Percentiles rank a stretch among this genome's conserved stretches.
Evolutionary conservation across 2,113 vertebrate genomes (phyloP).

Genomic region (Thunnus thynnus): DNA sequence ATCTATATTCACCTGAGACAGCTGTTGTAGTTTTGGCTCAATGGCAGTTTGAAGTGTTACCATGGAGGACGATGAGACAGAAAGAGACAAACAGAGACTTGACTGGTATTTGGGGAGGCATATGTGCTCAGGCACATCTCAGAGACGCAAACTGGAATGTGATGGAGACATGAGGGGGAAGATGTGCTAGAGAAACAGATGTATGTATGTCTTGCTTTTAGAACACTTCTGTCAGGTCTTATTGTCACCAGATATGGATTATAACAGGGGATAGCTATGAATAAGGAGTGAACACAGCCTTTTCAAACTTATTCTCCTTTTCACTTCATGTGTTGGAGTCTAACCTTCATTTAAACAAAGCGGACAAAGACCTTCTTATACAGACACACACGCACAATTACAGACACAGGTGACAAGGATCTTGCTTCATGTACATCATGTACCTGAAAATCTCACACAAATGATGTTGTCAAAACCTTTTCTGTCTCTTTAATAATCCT

Average conservation of each 20-base stretch:
- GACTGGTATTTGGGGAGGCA: constrained; percentile 4
- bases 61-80: not conserved
- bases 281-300: constrained; percentile 13
- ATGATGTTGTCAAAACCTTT: not conserved
- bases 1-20: constrained; percentile 32
- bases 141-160: not conserved
- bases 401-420: not conserved
- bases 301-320: constrained; percentile 7
- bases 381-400: constrained; percentile 3
- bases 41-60: not conserved
- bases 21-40: not conserved
- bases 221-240: not conserved
- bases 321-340: not conserved
- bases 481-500: not conserved
- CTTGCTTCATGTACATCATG: not conserved
- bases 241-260: not conserved
- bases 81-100: not conserved
- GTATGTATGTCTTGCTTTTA: not conserved
- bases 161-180: constrained; percentile 3
- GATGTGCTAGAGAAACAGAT: constrained; percentile 23
- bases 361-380: not conserved
- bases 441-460: constrained; percentile 5
- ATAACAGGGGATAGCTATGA: constrained; percentile 17
- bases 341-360: constrained; percentile 29
- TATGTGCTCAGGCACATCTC: not conserved